A percentile compares a stretch with the other conserved stretches of the same genome.
phyloP scores from a whole-genome alignment of 2,888 invertebrate species.

The Tipula lateralis region DNA sequence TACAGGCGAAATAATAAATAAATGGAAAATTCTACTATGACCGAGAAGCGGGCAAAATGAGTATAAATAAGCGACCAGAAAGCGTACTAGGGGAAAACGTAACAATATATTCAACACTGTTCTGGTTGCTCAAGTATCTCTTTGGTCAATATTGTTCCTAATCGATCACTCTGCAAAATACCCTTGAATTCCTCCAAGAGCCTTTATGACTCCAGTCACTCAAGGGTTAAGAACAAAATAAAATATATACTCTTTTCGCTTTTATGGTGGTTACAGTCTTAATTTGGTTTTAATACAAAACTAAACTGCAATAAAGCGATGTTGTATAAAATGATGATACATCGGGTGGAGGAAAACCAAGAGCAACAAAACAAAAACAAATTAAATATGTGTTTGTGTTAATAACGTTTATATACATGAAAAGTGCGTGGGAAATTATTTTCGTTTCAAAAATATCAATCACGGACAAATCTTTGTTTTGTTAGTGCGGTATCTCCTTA shows the following conservation, averaged over 20 bases:
- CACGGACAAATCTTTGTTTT: slow-evolving; percentile 21
- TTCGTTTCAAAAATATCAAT: slow-evolving; percentile 29
- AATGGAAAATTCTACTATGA: no score
- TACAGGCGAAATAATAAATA: no score
- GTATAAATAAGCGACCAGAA: no score
- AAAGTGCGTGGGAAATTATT: slow-evolving; percentile 28
- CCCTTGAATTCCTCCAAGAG: no score
- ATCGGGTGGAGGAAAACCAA: neutral
- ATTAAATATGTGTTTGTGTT: slow-evolving; percentile 13
- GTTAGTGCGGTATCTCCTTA: slow-evolving; percentile 1
- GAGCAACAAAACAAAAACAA: neutral
- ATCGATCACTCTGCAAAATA: no score
- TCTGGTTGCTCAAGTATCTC: no score
- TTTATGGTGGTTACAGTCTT: neutral
- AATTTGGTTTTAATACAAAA: neutral
- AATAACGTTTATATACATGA: slow-evolving; percentile 27
- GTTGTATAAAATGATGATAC: neutral
- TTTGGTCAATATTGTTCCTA: no score
- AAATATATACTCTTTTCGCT: neutral
- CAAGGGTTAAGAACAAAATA: neutral
- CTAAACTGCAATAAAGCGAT: neutral
- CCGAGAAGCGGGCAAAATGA: no score
- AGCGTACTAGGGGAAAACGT: no score
- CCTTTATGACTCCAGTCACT: neutral
- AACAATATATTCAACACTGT: no score